A percentile compares a stretch with the other conserved stretches of the same genome.
Evolutionary conservation across 2,113 vertebrate species (phyloP).

Genomic region (Campylomormyrus numenius): DNA sequence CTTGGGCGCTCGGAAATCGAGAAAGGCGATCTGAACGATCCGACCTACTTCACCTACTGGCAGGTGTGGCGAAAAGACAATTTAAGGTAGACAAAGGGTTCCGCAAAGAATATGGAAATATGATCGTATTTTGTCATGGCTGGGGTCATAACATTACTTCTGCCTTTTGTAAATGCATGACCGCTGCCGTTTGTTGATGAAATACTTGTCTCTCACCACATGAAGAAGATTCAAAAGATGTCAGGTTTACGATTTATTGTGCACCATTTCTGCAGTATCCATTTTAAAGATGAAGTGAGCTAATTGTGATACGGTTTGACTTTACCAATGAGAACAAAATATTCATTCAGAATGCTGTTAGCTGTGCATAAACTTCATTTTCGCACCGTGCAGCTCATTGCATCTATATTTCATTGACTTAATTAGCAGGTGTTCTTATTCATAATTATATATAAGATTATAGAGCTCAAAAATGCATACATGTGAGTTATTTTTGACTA

Average conservation of each 20-base stretch:
- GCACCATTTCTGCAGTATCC: not conserved
- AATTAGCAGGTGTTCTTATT: not conserved
- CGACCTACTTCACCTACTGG: not conserved
- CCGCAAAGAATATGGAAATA: not conserved
- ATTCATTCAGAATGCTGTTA: not conserved
- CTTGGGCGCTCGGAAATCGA: not conserved
- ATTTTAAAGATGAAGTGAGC: not conserved
- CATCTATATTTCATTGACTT: not conserved
- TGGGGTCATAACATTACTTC: conserved; percentile 3
- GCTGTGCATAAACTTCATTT: not conserved
- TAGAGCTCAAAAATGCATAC: not conserved
- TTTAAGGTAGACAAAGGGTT: not conserved
- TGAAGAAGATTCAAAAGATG: not conserved
- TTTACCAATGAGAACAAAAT: not conserved
- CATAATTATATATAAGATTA: not conserved
- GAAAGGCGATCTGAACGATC: not conserved
- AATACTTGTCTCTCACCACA: not conserved
- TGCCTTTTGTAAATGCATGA: not conserved
- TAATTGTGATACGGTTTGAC: not conserved
- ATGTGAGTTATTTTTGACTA: not conserved
- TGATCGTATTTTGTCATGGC: conserved; percentile 3
- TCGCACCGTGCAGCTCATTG: not conserved
- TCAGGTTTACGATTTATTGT: not conserved
- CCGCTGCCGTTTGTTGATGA: not conserved
- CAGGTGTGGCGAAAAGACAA: not conserved